Conservation (phyloP, 2,888 invertebrate species). For the Cryptus armator region DNA sequence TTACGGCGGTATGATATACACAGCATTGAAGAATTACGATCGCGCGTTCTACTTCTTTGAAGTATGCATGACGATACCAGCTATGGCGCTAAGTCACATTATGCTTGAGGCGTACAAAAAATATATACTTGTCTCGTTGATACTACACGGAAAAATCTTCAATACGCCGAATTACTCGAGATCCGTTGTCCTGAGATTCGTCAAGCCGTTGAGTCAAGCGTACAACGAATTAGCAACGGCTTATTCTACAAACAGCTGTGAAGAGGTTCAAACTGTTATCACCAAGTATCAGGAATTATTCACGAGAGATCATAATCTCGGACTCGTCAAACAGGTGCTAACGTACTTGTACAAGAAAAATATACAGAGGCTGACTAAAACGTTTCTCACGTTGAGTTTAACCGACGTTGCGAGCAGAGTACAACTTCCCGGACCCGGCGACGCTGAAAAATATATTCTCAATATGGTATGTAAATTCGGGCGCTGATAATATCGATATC, state of each 20-base stretch:
- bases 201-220: slow-evolving; percentile 93
- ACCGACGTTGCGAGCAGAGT: slow-evolving; percentile 96
- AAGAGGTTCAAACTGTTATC: slow-evolving; percentile 89
- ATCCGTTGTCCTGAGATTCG: slow-evolving; percentile 93
- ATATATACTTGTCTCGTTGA: slow-evolving; percentile 96
- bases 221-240: slow-evolving; percentile 95
- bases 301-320: slow-evolving; percentile 91
- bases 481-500: not conserved
- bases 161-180: slow-evolving; percentile 96
- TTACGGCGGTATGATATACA: slow-evolving; percentile 99
- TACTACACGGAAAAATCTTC: slow-evolving; percentile 95
- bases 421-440: slow-evolving; percentile 92
- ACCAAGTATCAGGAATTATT: slow-evolving; percentile 94
- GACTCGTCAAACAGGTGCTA: slow-evolving; percentile 93
- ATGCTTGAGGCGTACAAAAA: slow-evolving; percentile 99
- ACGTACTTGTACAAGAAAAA: slow-evolving; percentile 97
- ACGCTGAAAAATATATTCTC: slow-evolving; percentile 97
- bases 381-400: slow-evolving; percentile 95
- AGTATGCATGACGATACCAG: slow-evolving; percentile 98
- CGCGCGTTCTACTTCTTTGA: slow-evolving; percentile 98
- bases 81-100: slow-evolving; percentile 97
- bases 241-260: slow-evolving; percentile 91
- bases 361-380: slow-evolving; percentile 98
- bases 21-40: slow-evolving; percentile 96
- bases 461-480: slow-evolving; percentile 91